Base-by-base conservation (phyloP, 1,140 invertebrate genomes). In the Babylonia areolata region DNA sequence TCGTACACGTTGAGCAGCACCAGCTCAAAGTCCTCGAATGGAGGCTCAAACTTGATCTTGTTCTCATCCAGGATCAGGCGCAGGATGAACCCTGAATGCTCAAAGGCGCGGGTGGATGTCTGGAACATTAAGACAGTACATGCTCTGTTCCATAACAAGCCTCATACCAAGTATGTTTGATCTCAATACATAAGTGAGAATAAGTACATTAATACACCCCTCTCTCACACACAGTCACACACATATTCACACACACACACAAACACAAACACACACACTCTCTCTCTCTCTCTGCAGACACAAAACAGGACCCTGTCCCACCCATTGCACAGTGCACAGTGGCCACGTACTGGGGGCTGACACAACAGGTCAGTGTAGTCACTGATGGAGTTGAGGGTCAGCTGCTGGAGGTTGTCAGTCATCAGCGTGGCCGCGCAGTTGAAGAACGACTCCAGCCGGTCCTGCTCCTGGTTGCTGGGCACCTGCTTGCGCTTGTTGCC, bases 401-500 rank as follows among this genome's bases (percentile, higher is more conserved):
- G 93, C 40, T 95, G 95, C 93, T 97, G 97, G 37, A 98, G 94
- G 90, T 98, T 97, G 88, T 96, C 96, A 9, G 97, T 97, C 97
- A 98, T 98, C 33, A 98, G 95, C 31, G 96, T 96, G 11, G 97
- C 96, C 1, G 98, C 95, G 90, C 97, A 97, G 91, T 97, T 97
- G 91, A 97, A 98, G 94, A 98, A 98, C 81, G 96, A 95, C 90
- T 96, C 96, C 90, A 97, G 95, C 91, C 96, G 95, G 12, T 95
- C 95, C 69, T 95, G 95, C 87, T 96, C 95, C 75, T 96, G 95
- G 17, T 96, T 95, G 85, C 96, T 95, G 12, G 97, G 97, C 85
- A 98, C 95, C 89, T 96, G 95, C 90, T 97, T 96, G 88, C 96
- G 96, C 93, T 97, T 97, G 88, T 95, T 96, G 15, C 96, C 97